Percentiles rank a stretch among this genome's conserved stretches.
Conservation (phyloP, 2,797 vertebrate genomes). For the Sparus aurata region DNA sequence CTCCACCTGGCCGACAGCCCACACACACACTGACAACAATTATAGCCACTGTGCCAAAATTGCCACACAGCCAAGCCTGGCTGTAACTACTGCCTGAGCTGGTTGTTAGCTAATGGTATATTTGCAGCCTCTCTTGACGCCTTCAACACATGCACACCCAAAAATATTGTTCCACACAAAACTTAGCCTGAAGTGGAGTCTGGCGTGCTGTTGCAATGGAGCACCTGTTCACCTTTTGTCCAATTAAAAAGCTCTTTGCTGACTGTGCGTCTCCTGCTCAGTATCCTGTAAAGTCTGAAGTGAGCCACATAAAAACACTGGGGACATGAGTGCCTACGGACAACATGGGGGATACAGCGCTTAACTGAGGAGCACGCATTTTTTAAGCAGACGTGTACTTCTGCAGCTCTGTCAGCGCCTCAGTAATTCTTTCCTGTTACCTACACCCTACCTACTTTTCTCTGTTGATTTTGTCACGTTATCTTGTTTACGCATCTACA, state of each 20-base stretch:
- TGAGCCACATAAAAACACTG: slow-evolving; percentile 28
- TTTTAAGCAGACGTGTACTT: neutral
- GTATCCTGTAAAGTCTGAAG: slow-evolving; percentile 43
- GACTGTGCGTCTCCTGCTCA: slow-evolving; percentile 37
- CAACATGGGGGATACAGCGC: neutral
- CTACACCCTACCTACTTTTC: neutral
- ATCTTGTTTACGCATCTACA: slow-evolving; percentile 13
- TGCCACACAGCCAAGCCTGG: neutral
- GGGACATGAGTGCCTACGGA: slow-evolving; percentile 1
- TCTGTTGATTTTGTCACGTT: slow-evolving; percentile 17
- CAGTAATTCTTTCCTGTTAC: slow-evolving; percentile 30
- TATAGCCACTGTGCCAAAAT: neutral
- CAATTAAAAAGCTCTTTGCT: slow-evolving; percentile 44
- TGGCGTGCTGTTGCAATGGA: slow-evolving; percentile 49
- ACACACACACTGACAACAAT: slow-evolving; percentile 7
- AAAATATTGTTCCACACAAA: neutral
- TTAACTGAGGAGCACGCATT: neutral
- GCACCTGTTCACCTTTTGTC: slow-evolving; percentile 82
- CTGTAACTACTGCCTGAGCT: slow-evolving; percentile 11
- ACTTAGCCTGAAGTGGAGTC: slow-evolving; percentile 46
- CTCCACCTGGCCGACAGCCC: neutral
- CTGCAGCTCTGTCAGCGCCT: slow-evolving; percentile 23
- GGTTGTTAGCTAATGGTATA: slow-evolving; percentile 4
- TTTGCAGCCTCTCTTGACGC: slow-evolving; percentile 30
- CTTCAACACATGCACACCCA: slow-evolving; percentile 13